Conservation (phyloP, 1,140 invertebrate species). For the Lepidurus arcticus region DNA sequence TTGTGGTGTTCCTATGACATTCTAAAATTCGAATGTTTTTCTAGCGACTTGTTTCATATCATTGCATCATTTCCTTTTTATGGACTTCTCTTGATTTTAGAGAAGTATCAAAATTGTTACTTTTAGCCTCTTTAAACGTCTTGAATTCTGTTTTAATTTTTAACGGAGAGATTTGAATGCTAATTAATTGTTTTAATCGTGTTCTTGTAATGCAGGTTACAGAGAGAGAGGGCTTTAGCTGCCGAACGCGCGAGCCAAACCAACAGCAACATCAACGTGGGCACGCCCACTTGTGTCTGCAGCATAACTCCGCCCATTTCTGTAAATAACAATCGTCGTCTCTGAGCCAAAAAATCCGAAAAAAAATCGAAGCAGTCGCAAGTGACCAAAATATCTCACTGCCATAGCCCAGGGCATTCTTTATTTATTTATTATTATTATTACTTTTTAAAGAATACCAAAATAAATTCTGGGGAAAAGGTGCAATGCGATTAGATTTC, state of each 20-base stretch:
- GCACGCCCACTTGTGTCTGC: slow-evolving; percentile 16
- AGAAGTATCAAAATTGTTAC: no score
- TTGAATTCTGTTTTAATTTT: neutral
- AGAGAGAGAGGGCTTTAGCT: slow-evolving; percentile 50
- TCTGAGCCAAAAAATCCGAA: neutral
- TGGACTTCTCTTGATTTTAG: no score
- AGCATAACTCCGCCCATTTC: slow-evolving; percentile 9
- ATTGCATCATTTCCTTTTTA: no score
- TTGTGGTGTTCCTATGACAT: no score
- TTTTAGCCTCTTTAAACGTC: no score
- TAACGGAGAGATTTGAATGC: neutral
- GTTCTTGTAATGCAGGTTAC: slow-evolving; percentile 44
- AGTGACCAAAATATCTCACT: slow-evolving; percentile 16
- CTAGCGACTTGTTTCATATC: no score
- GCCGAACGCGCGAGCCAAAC: slow-evolving; percentile 47
- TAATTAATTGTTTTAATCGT: slow-evolving; percentile 20
- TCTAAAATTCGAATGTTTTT: no score
- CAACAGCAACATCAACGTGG: slow-evolving; percentile 17
- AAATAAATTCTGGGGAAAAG: neutral
- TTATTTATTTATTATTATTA: neutral
- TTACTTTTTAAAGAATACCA: neutral
- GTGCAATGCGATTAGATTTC: neutral
- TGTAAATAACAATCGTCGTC: neutral
- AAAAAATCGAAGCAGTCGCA: neutral
- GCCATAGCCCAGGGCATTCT: neutral